These are phyloP conservation scores for Dioctria linearis DNA, from an alignment of 2,888 invertebrate genomes.

Conservation along the genomic window DNA sequence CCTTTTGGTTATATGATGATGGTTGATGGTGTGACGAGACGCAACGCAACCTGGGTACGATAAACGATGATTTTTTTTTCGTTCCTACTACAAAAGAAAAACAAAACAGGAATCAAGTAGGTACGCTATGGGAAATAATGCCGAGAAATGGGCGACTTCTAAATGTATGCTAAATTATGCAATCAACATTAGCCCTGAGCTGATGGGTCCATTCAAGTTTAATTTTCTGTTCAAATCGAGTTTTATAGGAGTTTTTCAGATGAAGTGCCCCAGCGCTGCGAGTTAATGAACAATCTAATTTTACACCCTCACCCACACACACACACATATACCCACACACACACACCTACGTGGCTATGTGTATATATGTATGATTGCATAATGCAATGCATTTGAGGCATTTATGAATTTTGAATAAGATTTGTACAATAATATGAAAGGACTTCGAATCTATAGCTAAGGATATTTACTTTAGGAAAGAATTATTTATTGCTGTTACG, in stretches of 20 bases:
- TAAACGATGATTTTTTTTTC: no score
- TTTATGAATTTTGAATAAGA: constrained; percentile 28
- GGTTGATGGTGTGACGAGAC: neutral
- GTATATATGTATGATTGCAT: constrained; percentile 31
- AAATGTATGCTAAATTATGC: constrained; percentile 64
- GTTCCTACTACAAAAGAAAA: neutral
- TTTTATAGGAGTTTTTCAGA: constrained; percentile 42
- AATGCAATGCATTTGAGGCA: constrained; percentile 41
- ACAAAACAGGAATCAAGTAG: constrained; percentile 1
- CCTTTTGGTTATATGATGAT: no score
- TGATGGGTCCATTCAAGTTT: constrained; percentile 51
- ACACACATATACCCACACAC: no score
- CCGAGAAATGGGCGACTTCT: constrained; percentile 50
- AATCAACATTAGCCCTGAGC: constrained; percentile 60
- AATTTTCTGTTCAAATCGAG: constrained; percentile 53
- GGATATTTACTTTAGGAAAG: neutral
- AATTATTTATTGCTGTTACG: neutral
- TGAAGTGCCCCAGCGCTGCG: constrained; percentile 36
- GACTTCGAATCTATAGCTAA: neutral
- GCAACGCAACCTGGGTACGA: neutral
- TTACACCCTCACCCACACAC: neutral
- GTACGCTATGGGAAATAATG: constrained; percentile 45
- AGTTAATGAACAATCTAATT: constrained; percentile 46
- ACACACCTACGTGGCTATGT: no score
- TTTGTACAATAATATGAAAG: neutral